Conservation (phyloP, 2,113 vertebrate genomes). For the Cynocephalus volans region DNA sequence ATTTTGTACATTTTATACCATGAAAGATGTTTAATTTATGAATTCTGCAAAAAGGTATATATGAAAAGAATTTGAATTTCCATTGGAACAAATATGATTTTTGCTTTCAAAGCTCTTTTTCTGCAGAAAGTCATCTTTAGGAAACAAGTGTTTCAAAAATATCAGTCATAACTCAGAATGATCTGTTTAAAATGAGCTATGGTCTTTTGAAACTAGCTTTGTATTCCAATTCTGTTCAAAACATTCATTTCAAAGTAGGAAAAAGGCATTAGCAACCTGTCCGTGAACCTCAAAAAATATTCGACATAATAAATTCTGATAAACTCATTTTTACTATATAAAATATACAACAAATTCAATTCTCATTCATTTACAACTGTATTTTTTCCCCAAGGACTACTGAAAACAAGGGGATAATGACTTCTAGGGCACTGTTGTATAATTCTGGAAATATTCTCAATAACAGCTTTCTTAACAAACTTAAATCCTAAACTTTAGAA, state of each 20-base stretch:
- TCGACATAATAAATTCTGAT: background rate
- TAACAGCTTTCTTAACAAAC: background rate
- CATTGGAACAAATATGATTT: background rate
- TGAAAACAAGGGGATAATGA: background rate
- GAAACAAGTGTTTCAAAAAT: background rate
- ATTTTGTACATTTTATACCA: background rate
- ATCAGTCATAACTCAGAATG: background rate
- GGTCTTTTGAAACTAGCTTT: slow-evolving; percentile 33
- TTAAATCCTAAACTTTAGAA: slow-evolving; percentile 24
- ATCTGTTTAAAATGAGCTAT: background rate
- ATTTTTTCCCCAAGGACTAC: background rate
- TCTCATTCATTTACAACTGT: background rate
- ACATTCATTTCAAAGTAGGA: background rate
- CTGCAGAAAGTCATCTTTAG: background rate
- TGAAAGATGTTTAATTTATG: background rate
- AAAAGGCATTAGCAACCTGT: background rate
- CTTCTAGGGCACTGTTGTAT: background rate
- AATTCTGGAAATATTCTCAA: background rate
- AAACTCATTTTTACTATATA: background rate
- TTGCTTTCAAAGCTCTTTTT: background rate
- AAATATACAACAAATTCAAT: background rate
- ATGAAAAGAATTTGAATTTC: background rate
- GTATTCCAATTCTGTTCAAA: background rate
- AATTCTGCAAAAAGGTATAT: background rate
- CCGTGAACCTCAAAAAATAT: background rate